phyloP scores from a whole-genome alignment of 2,113 vertebrate genomes.

The Sciurus niger region DNA sequence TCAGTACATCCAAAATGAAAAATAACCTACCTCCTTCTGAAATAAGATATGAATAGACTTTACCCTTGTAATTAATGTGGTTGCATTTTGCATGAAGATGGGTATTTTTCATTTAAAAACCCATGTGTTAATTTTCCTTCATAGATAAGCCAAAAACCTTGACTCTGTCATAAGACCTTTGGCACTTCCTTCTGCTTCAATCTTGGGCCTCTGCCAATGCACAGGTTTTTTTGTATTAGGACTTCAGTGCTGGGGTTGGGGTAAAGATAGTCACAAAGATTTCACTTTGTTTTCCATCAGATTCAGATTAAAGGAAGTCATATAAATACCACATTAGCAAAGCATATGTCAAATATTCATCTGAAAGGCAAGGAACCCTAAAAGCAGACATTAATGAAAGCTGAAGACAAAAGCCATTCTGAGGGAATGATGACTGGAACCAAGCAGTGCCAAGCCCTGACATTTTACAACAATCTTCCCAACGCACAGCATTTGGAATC shows the following conservation, averaged over 20 bases:
- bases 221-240: background rate
- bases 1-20: slow-evolving; percentile 78
- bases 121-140: slow-evolving; percentile 75
- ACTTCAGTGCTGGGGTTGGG: background rate
- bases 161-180: slow-evolving; percentile 68
- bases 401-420: background rate
- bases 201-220: slow-evolving; percentile 30
- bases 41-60: slow-evolving; percentile 81
- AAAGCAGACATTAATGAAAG: background rate
- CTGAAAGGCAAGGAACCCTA: background rate
- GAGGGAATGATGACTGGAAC: background rate
- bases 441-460: background rate
- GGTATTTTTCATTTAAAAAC: slow-evolving; percentile 80
- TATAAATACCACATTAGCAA: slow-evolving; percentile 4
- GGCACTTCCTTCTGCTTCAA: slow-evolving; percentile 59
- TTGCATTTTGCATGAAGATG: slow-evolving; percentile 73
- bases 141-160: slow-evolving; percentile 73
- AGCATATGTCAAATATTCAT: slow-evolving; percentile 1
- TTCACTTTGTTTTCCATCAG: slow-evolving; percentile 52
- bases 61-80: slow-evolving; percentile 80
- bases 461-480: background rate
- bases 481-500: slow-evolving; percentile 15
- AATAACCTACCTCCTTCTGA: slow-evolving; percentile 73
- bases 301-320: slow-evolving; percentile 37
- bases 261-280: background rate